phyloP scores from a whole-genome alignment of 92 coral and sea anemone species.

The Palythoa grandis region DNA sequence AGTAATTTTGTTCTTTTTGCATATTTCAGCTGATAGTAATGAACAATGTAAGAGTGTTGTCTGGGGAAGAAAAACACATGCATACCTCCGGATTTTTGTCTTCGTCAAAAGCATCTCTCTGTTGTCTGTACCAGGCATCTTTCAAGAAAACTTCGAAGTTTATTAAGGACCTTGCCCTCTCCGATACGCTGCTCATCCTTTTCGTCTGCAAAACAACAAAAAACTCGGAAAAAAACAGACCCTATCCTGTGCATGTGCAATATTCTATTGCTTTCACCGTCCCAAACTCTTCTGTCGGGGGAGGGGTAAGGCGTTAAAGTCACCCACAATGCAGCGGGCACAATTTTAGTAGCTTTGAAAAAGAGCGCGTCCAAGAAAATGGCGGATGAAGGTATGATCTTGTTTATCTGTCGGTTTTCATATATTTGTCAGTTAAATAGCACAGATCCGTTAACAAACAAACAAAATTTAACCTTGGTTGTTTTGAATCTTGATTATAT shows the following conservation, averaged over 20 bases:
- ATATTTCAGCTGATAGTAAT: no score
- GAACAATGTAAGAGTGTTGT: conserved; percentile 40
- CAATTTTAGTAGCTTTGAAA: conserved; percentile 69
- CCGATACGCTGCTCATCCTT: conserved; percentile 25
- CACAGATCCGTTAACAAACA: neutral
- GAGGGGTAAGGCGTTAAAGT: neutral
- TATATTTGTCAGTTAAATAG: neutral
- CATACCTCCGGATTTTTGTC: conserved; percentile 22
- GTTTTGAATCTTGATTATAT: neutral
- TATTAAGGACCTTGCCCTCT: neutral
- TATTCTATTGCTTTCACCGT: no score
- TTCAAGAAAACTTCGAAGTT: neutral
- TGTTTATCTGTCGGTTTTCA: conserved; percentile 13
- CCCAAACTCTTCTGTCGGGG: neutral
- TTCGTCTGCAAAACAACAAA: neutral
- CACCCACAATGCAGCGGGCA: conserved; percentile 72
- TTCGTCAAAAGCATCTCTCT: conserved; percentile 8
- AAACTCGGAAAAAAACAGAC: neutral
- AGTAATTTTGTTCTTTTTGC: no score
- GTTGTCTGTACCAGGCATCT: neutral
- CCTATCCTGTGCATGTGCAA: no score
- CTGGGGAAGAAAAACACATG: conserved; percentile 32
- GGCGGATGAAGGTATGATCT: conserved; percentile 89
- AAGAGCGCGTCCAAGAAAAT: conserved; percentile 93
- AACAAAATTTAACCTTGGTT: neutral